Percentiles rank a stretch among this genome's conserved stretches.
Evolutionary conservation across 2,888 invertebrate species (phyloP).

Genomic region (Dicyrtomina minuta): DNA sequence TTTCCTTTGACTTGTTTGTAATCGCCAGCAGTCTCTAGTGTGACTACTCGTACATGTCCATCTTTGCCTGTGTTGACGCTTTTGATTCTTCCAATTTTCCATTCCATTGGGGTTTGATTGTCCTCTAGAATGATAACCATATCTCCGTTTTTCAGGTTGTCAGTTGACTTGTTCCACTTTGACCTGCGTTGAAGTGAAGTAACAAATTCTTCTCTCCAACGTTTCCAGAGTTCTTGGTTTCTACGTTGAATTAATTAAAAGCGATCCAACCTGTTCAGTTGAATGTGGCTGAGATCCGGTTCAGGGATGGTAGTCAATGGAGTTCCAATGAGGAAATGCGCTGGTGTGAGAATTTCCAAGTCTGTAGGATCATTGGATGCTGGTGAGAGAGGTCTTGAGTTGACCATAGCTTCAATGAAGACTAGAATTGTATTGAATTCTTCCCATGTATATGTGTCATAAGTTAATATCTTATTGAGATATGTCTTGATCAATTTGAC

Average conservation of each 20-base stretch:
- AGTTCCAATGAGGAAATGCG: conserved; percentile 54
- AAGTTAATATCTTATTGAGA: conserved; percentile 32
- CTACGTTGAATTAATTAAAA: conserved; percentile 30
- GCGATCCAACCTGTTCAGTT: conserved; percentile 21
- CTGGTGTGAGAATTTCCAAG: conserved; percentile 53
- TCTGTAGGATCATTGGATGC: conserved; percentile 51
- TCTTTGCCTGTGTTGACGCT: conserved; percentile 31
- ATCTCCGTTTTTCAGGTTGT: conserved; percentile 30
- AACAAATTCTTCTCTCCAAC: conserved; percentile 39
- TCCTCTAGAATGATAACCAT: conserved; percentile 36
- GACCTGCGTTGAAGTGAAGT: conserved; percentile 15
- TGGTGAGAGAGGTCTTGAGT: conserved; percentile 53
- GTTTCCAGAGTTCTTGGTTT: conserved; percentile 32
- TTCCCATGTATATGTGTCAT: conserved; percentile 41
- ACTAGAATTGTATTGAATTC: conserved; percentile 43
- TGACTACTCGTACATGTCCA: conserved; percentile 32
- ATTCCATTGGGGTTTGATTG: conserved; percentile 22
- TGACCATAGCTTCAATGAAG: conserved; percentile 52
- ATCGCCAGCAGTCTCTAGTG: conserved; percentile 18
- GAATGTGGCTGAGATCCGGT: conserved; percentile 17
- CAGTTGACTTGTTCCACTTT: conserved; percentile 26
- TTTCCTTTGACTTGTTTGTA: neutral
- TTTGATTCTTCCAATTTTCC: conserved; percentile 30
- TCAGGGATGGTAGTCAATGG: conserved; percentile 39
- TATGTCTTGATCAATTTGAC: conserved; percentile 42